phyloP scores from a whole-genome alignment of 2,888 invertebrate species.

The Agonopterix alstromeriana region DNA sequence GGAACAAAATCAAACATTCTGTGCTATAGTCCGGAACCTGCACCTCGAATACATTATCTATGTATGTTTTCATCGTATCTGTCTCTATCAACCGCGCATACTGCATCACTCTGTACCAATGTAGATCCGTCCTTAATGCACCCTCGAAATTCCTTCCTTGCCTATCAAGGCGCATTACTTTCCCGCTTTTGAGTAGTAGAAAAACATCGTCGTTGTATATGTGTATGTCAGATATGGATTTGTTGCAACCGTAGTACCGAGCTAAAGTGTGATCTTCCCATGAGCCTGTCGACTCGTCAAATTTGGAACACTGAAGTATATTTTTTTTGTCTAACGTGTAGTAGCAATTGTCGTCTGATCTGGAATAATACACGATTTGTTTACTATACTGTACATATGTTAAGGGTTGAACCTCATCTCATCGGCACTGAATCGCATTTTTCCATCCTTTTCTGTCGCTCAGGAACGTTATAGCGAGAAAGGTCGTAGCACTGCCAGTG shows the following conservation, averaged over 20 bases:
- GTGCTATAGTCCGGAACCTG: conserved; percentile 3
- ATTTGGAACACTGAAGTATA: conserved; percentile 13
- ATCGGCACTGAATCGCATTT: no score
- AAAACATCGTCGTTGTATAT: conserved; percentile 21
- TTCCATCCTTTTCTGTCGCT: no score
- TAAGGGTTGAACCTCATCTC: no score
- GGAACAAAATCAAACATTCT: conserved; percentile 17
- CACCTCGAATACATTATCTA: not conserved
- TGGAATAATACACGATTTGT: conserved; percentile 11
- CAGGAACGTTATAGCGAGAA: no score
- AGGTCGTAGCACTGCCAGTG: no score
- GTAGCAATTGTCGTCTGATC: conserved; percentile 24
- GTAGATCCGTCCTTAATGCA: not conserved
- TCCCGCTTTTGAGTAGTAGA: conserved; percentile 26
- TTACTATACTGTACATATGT: not conserved
- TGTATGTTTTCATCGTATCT: not conserved
- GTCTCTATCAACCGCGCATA: not conserved
- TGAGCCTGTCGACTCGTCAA: conserved; percentile 4
- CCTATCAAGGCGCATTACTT: conserved; percentile 12
- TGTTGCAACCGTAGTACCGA: conserved; percentile 18
- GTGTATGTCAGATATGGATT: conserved; percentile 16
- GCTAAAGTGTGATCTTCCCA: conserved; percentile 19
- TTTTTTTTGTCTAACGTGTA: conserved; percentile 18
- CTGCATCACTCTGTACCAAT: no score
- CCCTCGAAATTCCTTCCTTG: conserved; percentile 1